A percentile compares a stretch with the other conserved stretches of the same genome.
These are phyloP conservation scores for Coenobita brevimanus DNA, from an alignment of 1,140 invertebrate genomes.

Conservation along the genomic window DNA sequence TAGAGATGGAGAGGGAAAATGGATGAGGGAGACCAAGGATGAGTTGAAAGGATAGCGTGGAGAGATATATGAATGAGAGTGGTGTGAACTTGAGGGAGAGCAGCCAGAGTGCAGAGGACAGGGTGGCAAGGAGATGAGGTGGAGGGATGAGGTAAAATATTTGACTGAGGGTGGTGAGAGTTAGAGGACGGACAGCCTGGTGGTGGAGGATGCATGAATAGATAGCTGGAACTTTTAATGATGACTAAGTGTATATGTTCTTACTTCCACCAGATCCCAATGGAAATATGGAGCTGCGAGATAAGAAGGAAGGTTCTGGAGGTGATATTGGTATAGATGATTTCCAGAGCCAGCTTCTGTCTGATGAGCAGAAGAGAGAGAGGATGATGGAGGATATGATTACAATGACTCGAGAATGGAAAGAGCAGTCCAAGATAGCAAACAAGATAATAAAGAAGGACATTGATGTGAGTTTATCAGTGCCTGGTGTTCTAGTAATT, in stretches of 20 bases:
- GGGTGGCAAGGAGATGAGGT: no score
- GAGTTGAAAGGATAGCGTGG: no score
- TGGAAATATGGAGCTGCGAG: slow-evolving; percentile 71
- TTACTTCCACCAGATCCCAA: slow-evolving; percentile 70
- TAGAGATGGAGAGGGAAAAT: no score
- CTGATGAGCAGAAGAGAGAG: slow-evolving; percentile 75
- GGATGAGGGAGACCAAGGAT: no score
- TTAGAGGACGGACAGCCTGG: neutral
- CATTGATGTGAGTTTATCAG: slow-evolving; percentile 79
- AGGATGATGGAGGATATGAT: slow-evolving; percentile 95
- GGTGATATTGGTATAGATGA: slow-evolving; percentile 56
- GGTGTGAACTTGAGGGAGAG: no score
- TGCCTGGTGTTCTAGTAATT: neutral
- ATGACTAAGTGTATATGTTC: neutral
- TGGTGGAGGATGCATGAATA: no score
- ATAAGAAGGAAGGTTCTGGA: slow-evolving; percentile 67
- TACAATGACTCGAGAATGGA: slow-evolving; percentile 87
- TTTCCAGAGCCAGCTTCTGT: slow-evolving; percentile 30
- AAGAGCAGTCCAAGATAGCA: slow-evolving; percentile 90
- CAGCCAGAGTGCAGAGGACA: no score
- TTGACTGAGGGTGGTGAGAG: neutral
- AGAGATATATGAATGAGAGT: no score
- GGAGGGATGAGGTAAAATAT: no score
- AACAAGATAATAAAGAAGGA: slow-evolving; percentile 90
- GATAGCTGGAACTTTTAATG: neutral